Evolutionary conservation across 2,888 invertebrate genomes (phyloP).

Genomic region (Ferrisia virgata): DNA sequence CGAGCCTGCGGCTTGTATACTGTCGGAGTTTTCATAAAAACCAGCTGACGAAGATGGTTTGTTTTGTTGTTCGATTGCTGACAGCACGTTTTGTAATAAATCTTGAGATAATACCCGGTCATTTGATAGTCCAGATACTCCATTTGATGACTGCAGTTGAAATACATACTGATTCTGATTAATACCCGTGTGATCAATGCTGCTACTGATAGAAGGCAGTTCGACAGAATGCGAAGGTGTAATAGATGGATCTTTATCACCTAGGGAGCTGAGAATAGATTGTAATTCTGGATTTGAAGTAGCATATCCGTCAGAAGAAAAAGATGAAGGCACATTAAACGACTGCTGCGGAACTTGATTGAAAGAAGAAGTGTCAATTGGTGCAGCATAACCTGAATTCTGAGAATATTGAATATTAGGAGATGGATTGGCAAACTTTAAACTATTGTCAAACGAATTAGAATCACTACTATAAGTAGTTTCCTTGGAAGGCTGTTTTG

Average conservation of each 20-base stretch:
- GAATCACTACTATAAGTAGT: neutral
- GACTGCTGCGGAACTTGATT: slow-evolving; percentile 16
- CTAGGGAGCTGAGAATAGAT: slow-evolving; percentile 49
- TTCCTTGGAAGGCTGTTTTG: neutral
- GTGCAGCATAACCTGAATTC: neutral
- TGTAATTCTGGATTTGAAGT: slow-evolving; percentile 47
- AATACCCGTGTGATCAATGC: slow-evolving; percentile 44
- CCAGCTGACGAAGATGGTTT: neutral
- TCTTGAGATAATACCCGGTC: slow-evolving; percentile 76
- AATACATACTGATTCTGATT: slow-evolving; percentile 66
- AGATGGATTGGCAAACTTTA: neutral
- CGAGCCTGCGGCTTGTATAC: slow-evolving; percentile 32
- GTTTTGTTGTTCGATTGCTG: slow-evolving; percentile 70
- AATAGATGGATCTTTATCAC: slow-evolving; percentile 49
- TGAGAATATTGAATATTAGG: neutral
- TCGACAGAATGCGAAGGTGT: slow-evolving; percentile 50
- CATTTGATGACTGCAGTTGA: slow-evolving; percentile 67
- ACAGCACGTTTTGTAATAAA: slow-evolving; percentile 73
- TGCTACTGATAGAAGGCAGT: slow-evolving; percentile 31
- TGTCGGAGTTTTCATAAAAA: slow-evolving; percentile 15
- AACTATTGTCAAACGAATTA: neutral
- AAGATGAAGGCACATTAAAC: slow-evolving; percentile 38
- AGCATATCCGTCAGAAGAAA: neutral
- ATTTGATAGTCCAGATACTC: slow-evolving; percentile 59
- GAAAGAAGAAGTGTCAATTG: neutral